A percentile compares a stretch with the other conserved stretches of the same genome.
Conservation (phyloP, 2,888 invertebrate genomes). For the Zhengitettix transpicula region DNA sequence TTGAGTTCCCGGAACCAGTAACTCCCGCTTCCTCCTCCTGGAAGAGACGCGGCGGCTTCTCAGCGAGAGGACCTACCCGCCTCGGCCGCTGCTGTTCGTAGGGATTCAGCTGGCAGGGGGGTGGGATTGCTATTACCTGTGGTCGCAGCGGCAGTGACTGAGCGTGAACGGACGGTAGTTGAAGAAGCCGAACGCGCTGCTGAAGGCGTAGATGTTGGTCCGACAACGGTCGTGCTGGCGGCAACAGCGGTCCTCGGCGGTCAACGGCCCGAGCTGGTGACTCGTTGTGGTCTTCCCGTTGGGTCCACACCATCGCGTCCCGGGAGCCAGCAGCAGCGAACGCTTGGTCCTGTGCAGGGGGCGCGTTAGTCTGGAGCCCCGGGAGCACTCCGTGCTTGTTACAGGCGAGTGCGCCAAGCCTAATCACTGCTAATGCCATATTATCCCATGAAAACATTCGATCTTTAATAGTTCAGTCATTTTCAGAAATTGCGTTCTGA, state of each 20-base stretch:
- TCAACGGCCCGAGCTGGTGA: slow-evolving; percentile 40
- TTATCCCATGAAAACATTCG: too few relatives aligned
- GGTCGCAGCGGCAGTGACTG: slow-evolving; percentile 61
- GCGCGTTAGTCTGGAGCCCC: too few relatives aligned
- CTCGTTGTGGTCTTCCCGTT: slow-evolving; percentile 36
- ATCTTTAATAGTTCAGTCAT: too few relatives aligned
- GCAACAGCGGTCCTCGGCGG: slow-evolving; percentile 51
- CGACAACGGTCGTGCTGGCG: slow-evolving; percentile 56
- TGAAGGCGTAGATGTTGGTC: slow-evolving; percentile 42
- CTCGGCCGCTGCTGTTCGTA: slow-evolving; percentile 14
- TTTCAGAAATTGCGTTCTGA: too few relatives aligned
- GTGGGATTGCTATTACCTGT: slow-evolving; percentile 40
- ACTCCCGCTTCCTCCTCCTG: slow-evolving; percentile 30
- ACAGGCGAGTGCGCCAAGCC: background rate
- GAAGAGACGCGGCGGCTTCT: background rate
- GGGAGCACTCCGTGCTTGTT: too few relatives aligned
- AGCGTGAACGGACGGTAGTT: slow-evolving; percentile 55
- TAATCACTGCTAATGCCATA: too few relatives aligned
- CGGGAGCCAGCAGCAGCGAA: slow-evolving; percentile 36
- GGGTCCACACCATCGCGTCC: slow-evolving; percentile 58
- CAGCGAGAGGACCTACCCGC: background rate
- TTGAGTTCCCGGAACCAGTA: slow-evolving; percentile 68
- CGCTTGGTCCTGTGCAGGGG: background rate
- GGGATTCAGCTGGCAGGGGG: background rate
- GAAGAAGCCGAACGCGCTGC: slow-evolving; percentile 41